Evolutionary conservation across 1,140 invertebrate species (phyloP).

Genomic region (Tetranychus urticae): DNA sequence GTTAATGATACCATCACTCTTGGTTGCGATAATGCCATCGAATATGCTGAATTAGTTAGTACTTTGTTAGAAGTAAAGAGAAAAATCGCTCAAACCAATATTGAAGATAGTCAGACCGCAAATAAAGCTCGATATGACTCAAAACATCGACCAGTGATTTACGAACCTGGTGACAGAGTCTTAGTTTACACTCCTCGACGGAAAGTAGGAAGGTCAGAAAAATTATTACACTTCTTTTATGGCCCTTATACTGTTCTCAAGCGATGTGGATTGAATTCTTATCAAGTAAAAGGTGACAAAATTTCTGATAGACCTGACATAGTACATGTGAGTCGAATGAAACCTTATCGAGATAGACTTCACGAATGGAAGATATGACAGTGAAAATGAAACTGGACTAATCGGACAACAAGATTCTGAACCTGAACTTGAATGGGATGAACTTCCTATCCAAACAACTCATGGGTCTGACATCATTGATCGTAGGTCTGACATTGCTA

Average conservation of each 20-base stretch:
- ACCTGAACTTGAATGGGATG: too few relatives aligned
- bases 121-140: not conserved
- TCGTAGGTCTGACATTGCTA: too few relatives aligned
- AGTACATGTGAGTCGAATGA: conserved; percentile 1
- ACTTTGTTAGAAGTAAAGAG: not conserved
- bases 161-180: not conserved
- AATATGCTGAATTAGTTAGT: too few relatives aligned
- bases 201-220: not conserved
- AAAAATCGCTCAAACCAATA: not conserved
- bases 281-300: not conserved
- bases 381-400: too few relatives aligned
- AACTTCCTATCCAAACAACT: too few relatives aligned
- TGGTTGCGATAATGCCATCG: too few relatives aligned
- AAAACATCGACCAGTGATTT: not conserved
- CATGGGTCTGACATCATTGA: too few relatives aligned
- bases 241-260: not conserved
- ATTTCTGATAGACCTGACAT: not conserved
- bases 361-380: not conserved
- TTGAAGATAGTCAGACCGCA: not conserved
- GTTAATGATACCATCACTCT: not conserved
- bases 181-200: not conserved
- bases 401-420: too few relatives aligned
- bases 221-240: not conserved
- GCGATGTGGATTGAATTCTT: not conserved
- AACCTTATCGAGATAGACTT: not conserved